Evolutionary conservation across 2,888 invertebrate genomes (phyloP).

Genomic region (Chymomyza caudatula): DNA sequence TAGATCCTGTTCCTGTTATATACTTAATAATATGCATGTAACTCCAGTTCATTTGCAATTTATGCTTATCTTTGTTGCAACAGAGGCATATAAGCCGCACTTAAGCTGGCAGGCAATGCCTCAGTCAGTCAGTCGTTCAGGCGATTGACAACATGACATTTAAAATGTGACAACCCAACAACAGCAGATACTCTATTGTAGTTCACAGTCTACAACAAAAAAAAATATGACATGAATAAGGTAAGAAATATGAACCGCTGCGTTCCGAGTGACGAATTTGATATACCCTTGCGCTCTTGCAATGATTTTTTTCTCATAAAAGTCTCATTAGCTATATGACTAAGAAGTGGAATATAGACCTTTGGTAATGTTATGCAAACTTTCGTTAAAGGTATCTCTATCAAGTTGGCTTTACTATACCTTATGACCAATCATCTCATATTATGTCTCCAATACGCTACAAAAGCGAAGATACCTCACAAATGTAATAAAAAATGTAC

Average conservation of each 20-base stretch:
- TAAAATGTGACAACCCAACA: conserved; percentile 54
- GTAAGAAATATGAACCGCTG: conserved; percentile 50
- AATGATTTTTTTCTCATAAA: too few relatives aligned
- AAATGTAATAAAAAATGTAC: conserved; percentile 4
- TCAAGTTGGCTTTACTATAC: too few relatives aligned
- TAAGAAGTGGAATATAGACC: too few relatives aligned
- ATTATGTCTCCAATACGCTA: not conserved
- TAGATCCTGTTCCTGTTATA: conserved; percentile 44
- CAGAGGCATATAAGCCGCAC: conserved; percentile 44
- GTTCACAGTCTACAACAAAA: conserved; percentile 39
- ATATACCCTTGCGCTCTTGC: too few relatives aligned
- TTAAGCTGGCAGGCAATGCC: conserved; percentile 40
- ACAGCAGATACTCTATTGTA: conserved; percentile 4
- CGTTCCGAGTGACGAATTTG: conserved; percentile 17
- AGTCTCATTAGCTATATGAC: too few relatives aligned
- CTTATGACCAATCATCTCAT: too few relatives aligned
- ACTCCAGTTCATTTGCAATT: conserved; percentile 31
- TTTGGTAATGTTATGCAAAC: too few relatives aligned
- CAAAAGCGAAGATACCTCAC: not conserved
- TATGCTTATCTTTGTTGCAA: conserved; percentile 43
- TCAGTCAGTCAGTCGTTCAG: conserved; percentile 19
- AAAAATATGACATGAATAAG: conserved; percentile 59
- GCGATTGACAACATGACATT: conserved; percentile 67
- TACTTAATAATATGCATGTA: not conserved
- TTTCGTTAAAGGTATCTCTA: too few relatives aligned